These are phyloP conservation scores for Cephonodes hylas DNA, from an alignment of 2,888 invertebrate genomes.

Conservation along the genomic window DNA sequence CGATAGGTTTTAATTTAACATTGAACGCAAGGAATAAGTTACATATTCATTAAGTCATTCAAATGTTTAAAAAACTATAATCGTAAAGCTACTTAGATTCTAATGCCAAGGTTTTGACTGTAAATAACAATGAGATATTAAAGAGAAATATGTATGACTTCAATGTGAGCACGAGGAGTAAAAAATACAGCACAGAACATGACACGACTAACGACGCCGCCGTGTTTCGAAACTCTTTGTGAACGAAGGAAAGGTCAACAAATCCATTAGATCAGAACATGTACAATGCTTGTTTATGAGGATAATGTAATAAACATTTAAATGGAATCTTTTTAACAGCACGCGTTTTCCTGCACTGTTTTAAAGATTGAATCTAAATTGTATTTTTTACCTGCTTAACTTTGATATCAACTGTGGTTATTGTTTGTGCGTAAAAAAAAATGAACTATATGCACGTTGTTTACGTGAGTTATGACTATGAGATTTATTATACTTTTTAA, in stretches of 20 bases:
- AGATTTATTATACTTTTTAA: no score
- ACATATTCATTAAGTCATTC: not conserved
- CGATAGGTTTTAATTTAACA: no score
- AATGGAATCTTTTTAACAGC: not conserved
- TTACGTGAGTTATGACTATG: no score
- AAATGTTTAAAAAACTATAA: not conserved
- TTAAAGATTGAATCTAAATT: not conserved
- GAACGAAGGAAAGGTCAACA: slow-evolving; percentile 5
- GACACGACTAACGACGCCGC: not conserved
- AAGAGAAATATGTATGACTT: not conserved
- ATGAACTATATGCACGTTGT: no score
- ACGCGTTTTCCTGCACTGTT: not conserved
- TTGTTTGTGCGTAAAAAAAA: no score
- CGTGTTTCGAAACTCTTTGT: slow-evolving; percentile 5
- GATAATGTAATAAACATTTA: slow-evolving; percentile 1
- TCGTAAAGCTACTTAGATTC: not conserved
- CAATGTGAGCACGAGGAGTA: slow-evolving; percentile 17
- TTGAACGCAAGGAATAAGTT: no score
- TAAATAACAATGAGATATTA: no score
- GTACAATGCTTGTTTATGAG: not conserved
- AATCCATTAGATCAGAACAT: slow-evolving; percentile 4
- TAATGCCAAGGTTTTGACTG: not conserved
- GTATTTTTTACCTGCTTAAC: not conserved
- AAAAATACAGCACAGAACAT: not conserved
- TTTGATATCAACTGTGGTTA: not conserved